phyloP scores from a whole-genome alignment of 2,113 vertebrate genomes.

The Lepus americanus region DNA sequence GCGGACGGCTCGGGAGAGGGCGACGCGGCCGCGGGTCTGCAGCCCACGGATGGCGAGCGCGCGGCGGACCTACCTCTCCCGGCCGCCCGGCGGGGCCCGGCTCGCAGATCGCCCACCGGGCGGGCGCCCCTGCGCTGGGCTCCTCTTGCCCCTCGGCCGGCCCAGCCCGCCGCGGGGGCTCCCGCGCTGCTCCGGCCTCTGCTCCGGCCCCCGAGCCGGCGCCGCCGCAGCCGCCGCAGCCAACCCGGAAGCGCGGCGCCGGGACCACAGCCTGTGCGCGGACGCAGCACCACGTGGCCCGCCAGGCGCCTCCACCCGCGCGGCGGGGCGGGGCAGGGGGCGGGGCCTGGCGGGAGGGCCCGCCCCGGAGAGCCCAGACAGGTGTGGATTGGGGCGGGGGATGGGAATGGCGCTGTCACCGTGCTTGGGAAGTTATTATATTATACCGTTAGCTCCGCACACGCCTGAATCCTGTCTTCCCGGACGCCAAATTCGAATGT shows the following conservation, averaged over 20 bases:
- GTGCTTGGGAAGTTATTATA: neutral
- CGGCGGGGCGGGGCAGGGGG: too few species aligned
- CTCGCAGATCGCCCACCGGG: neutral
- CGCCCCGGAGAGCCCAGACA: fast-evolving
- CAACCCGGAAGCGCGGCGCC: conserved; percentile 74
- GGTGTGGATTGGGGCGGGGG: fast-evolving
- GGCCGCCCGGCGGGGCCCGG: neutral
- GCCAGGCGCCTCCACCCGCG: neutral
- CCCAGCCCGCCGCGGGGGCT: fast-evolving
- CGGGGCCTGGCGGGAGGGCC: neutral
- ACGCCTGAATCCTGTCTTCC: neutral
- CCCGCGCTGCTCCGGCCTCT: fast-evolving
- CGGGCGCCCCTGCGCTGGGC: neutral
- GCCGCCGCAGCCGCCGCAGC: neutral
- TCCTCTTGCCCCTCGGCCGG: too few species aligned
- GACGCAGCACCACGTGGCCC: conserved; percentile 64
- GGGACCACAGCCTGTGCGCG: neutral
- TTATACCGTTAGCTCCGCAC: neutral
- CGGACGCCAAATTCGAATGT: neutral
- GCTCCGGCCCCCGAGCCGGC: neutral
- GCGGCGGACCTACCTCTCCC: conserved; percentile 54
- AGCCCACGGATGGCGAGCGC: neutral
- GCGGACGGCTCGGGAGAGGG: neutral
- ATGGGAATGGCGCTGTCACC: fast-evolving
- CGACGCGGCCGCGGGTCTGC: neutral